Base-by-base conservation (phyloP, 1,140 invertebrate genomes). In the Camponotus vicinus region DNA sequence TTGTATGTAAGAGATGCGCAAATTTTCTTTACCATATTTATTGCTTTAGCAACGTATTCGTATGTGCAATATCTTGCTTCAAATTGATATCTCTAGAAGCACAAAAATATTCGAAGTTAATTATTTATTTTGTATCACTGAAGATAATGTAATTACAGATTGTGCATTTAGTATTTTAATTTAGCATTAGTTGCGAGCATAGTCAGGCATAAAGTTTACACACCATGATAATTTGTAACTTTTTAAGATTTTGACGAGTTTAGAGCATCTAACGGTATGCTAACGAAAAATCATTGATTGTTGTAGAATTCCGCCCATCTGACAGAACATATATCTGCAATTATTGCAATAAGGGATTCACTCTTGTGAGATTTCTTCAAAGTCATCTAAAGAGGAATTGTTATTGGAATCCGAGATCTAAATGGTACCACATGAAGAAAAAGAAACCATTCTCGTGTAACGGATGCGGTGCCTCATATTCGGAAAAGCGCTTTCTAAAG, bases 391-490 rank as follows among this genome's bases (percentile, higher is more conserved):
- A 64, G 75, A 91, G 66, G 3, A 77, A 79, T 11, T 93, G 93
- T 75, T 90, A 92, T 45, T 90, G 84, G 27, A 93, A 94, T 71
- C 92, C 92, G 0, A 59, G 45, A 1, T 87, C 92, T 3, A 63
- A 40, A 2, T 92, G 75, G 40, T 90, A 89, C 64, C 71, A 86
- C 11, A 40, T 73, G 37, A 66, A 78, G 13, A 85, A 27, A 27
- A 27, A 27, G 27, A 27, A 89, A 71, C 89, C 89, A 0, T 90
- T 86, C 49, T 78, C 85, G 0, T 93, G 92, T 15, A 21, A 76
- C 0, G 79, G 84, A 13, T 92, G 92, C 59, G 89, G 87, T 13
- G 83, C 90, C 0, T 78, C 83, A 37, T 93, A 92, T 66, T 82
- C 88, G 7, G 91, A 91, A 42, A 88, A 86, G 21, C 67, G 71